These are phyloP conservation scores for Girardinus metallicus DNA, from an alignment of 2,797 vertebrate species.

Conservation along the genomic window DNA sequence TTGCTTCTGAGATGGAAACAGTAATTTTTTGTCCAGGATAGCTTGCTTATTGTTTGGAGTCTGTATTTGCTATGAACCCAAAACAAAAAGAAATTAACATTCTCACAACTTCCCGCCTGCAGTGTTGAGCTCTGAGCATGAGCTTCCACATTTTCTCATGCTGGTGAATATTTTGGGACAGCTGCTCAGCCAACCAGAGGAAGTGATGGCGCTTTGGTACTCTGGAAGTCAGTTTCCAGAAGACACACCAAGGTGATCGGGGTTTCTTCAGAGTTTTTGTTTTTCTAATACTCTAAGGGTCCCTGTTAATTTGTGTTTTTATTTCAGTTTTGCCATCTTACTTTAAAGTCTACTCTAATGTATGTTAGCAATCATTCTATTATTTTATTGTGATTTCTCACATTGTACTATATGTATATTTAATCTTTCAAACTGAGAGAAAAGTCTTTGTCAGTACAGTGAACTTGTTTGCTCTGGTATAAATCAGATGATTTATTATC, in stretches of 20 bases:
- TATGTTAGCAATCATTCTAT: neutral
- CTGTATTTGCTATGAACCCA: neutral
- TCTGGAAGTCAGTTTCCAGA: conserved; percentile 78
- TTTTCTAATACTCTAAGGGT: neutral
- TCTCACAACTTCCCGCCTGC: neutral
- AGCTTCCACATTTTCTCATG: conserved; percentile 88
- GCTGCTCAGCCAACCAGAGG: conserved; percentile 83
- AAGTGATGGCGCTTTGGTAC: conserved; percentile 87
- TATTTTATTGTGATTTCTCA: neutral
- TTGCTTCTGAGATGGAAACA: neutral
- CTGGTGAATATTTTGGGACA: conserved; percentile 85
- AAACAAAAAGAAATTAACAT: neutral
- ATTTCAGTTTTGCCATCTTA: neutral
- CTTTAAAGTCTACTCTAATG: neutral
- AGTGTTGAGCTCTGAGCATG: conserved; percentile 83
- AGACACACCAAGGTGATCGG: conserved; percentile 74
- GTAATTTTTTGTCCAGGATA: neutral
- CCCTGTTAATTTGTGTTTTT: neutral
- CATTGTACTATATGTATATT: neutral
- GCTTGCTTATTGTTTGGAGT: neutral
- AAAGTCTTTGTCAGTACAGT: neutral
- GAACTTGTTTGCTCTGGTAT: neutral
- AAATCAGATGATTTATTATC: neutral
- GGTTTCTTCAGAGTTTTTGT: neutral
- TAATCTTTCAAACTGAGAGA: neutral